These are phyloP conservation scores for Campopleginae sp. DNA, from an alignment of 2,888 invertebrate genomes.

Conservation along the genomic window DNA sequence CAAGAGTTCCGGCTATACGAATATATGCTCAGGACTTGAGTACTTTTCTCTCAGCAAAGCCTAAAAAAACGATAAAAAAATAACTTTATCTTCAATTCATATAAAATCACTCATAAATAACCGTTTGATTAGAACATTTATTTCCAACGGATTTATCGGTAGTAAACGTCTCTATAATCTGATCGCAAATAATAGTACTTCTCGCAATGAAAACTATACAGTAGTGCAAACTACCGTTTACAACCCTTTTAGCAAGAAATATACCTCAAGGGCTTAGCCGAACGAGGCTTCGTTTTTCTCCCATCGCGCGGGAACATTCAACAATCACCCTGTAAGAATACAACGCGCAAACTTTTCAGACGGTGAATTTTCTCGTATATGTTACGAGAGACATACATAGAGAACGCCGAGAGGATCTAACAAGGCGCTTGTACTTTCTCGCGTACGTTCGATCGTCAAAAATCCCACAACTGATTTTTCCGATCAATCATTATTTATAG, in stretches of 20 bases:
- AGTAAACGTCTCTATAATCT: not conserved
- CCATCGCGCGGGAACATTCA: conserved; percentile 15
- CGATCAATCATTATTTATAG: conserved; percentile 77
- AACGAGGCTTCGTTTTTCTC: conserved; percentile 5
- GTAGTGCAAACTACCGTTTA: conserved; percentile 27
- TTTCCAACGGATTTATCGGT: not conserved
- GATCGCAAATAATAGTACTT: conserved; percentile 1
- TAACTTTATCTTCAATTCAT: not conserved
- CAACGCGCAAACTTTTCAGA: conserved; percentile 13
- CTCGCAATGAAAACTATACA: conserved; percentile 7
- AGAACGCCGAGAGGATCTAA: conserved; percentile 37
- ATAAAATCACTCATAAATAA: not conserved
- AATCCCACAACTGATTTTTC: conserved; percentile 69
- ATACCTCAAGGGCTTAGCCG: conserved; percentile 22
- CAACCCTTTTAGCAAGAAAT: conserved; percentile 5
- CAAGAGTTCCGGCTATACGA: conserved; percentile 56
- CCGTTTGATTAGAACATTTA: not conserved
- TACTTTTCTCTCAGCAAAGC: conserved; percentile 3
- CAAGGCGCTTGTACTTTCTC: conserved; percentile 40
- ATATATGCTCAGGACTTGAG: conserved; percentile 23
- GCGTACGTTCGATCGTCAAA: conserved; percentile 61
- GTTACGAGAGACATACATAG: conserved; percentile 37
- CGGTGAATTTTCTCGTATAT: conserved; percentile 39
- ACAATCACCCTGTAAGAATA: conserved; percentile 35
- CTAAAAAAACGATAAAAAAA: not conserved